These are phyloP conservation scores for Furcula furcula DNA, from an alignment of 2,888 invertebrate species.

Conservation along the genomic window DNA sequence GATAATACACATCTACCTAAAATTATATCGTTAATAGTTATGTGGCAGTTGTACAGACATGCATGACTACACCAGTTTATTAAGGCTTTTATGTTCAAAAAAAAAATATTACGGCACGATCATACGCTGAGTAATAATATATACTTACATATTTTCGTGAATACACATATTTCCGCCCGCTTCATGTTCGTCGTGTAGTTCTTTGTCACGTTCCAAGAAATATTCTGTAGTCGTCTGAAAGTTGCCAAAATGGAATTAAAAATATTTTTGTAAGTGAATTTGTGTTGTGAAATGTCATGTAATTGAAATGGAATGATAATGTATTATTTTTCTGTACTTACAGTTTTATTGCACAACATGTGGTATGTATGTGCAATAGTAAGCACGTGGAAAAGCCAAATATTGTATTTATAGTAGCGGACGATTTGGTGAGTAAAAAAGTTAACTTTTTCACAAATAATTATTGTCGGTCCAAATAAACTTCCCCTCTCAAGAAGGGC, in stretches of 20 bases:
- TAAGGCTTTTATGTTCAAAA: no score
- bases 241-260: neutral
- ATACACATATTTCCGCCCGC: conserved; percentile 1
- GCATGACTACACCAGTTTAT: no score
- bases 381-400: conserved; percentile 71
- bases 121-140: no score
- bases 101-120: no score
- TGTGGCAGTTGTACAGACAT: no score
- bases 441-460: no score
- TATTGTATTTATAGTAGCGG: conserved; percentile 88
- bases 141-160: conserved; percentile 1
- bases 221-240: neutral
- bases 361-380: conserved; percentile 9
- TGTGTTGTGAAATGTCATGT: neutral
- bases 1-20: no score
- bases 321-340: conserved; percentile 17
- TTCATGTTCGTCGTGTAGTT: neutral
- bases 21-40: no score
- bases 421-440: conserved; percentile 89
- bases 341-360: no score
- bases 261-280: neutral
- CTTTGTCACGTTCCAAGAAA: no score
- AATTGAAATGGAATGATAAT: neutral
- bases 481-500: no score
- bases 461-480: no score